Percentiles rank a stretch among this genome's conserved stretches.
phyloP scores from a whole-genome alignment of 2,888 invertebrate species.

The Oligia latruncula region DNA sequence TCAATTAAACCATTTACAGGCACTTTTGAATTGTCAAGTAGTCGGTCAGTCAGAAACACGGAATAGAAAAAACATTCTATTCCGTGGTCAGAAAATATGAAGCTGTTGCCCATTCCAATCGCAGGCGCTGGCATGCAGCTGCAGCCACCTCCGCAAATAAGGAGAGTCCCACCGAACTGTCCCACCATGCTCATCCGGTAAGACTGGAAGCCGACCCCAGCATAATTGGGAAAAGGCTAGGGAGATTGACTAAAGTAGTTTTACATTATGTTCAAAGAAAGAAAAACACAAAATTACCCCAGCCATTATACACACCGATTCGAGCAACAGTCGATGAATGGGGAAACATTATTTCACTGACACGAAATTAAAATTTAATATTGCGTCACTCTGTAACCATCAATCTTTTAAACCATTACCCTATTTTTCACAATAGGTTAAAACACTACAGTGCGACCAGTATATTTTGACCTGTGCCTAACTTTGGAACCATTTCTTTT shows the following conservation, averaged over 20 bases:
- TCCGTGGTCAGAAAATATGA: no score
- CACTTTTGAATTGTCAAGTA: no score
- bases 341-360: conserved; percentile 26
- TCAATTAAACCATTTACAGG: no score
- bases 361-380: conserved; percentile 43
- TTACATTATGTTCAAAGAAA: neutral
- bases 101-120: no score
- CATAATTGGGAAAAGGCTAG: neutral
- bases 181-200: no score
- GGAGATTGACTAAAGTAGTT: neutral
- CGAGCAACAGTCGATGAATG: conserved; percentile 8
- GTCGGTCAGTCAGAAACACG: no score
- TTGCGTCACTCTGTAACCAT: conserved; percentile 48
- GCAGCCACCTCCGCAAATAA: no score
- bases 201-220: neutral
- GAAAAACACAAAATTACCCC: neutral
- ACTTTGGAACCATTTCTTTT: conserved; percentile 3
- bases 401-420: conserved; percentile 58
- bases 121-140: no score
- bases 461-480: conserved; percentile 14
- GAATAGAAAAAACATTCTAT: no score
- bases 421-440: conserved; percentile 56
- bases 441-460: conserved; percentile 29
- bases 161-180: no score
- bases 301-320: conserved; percentile 28